These are phyloP conservation scores for Malacoctenus gilli DNA, from an alignment of 2,797 vertebrate species.

Conservation along the genomic window DNA sequence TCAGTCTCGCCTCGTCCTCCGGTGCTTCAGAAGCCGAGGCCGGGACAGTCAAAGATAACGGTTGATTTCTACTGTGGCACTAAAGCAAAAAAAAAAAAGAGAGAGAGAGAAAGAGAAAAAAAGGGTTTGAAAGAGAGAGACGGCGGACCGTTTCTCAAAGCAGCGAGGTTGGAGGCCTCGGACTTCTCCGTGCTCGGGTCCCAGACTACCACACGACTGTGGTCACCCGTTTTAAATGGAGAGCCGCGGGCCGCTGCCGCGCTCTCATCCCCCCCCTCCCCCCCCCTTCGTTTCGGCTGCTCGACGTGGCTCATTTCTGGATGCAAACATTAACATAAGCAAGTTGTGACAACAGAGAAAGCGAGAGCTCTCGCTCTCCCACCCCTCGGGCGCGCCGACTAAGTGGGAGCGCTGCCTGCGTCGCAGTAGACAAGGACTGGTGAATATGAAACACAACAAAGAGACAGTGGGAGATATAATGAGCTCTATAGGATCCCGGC, in stretches of 20 bases:
- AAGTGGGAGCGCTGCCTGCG: conserved; percentile 60
- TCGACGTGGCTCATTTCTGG: conserved; percentile 46
- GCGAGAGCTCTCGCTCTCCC: conserved; percentile 45
- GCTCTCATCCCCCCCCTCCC: conserved; percentile 27
- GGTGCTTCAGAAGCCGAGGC: conserved; percentile 69
- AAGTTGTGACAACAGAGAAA: conserved; percentile 61
- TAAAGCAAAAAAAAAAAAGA: conserved; percentile 41
- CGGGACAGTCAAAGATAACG: conserved; percentile 74
- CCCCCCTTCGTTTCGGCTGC: conserved; percentile 38
- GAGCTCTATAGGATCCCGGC: conserved; percentile 70
- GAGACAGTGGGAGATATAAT: conserved; percentile 77
- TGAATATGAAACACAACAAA: conserved; percentile 71
- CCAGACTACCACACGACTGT: conserved; percentile 37
- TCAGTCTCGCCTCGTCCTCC: conserved; percentile 92
- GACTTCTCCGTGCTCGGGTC: conserved; percentile 37
- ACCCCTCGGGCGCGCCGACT: conserved; percentile 60
- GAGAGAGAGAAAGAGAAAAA: too few relatives aligned
- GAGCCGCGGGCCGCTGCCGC: conserved; percentile 36
- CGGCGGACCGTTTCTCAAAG: conserved; percentile 56
- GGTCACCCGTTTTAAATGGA: conserved; percentile 59
- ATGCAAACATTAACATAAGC: conserved; percentile 69
- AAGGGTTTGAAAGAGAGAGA: conserved; percentile 69
- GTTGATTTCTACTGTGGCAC: conserved; percentile 83
- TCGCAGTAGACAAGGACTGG: conserved; percentile 47
- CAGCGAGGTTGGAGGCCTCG: conserved; percentile 47